Evolutionary conservation across 2,113 vertebrate species (phyloP).

Genomic region (Rhea americana): DNA sequence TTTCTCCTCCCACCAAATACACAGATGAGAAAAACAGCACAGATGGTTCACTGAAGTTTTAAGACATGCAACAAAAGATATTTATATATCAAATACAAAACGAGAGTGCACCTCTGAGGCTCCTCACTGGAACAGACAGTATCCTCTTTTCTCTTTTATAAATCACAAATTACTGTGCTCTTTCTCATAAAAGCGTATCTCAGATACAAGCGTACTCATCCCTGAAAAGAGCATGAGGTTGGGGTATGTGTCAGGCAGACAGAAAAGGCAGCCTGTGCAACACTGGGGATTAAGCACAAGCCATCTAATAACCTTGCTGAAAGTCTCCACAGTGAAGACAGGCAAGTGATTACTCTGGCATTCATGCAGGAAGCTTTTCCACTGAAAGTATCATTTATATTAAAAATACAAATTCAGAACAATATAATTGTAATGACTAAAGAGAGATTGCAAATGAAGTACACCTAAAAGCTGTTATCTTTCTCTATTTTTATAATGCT

Average conservation of each 20-base stretch:
- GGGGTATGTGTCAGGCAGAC: no score
- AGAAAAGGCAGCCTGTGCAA: not conserved
- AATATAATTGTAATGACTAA: not conserved
- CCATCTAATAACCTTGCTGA: not conserved
- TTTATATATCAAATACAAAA: not conserved
- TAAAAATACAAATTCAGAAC: not conserved
- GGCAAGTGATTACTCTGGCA: not conserved
- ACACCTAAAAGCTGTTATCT: not conserved
- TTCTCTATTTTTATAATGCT: not conserved
- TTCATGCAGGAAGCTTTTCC: not conserved
- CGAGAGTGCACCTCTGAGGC: not conserved
- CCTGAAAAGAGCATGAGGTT: not conserved
- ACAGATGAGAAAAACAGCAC: not conserved
- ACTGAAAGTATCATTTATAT: not conserved
- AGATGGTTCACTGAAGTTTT: not conserved
- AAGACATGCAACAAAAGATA: not conserved
- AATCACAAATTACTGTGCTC: not conserved
- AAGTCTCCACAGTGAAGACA: not conserved
- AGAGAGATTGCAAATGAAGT: not conserved
- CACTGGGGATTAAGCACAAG: not conserved
- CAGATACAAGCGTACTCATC: not conserved
- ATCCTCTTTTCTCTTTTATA: not conserved
- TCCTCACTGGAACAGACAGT: fast-evolving
- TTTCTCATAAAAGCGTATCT: not conserved
- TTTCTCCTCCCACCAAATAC: not conserved